Percentiles rank a stretch among this genome's conserved stretches.
Conservation (phyloP, 2,888 invertebrate species). For the Celastrina argiolus region DNA sequence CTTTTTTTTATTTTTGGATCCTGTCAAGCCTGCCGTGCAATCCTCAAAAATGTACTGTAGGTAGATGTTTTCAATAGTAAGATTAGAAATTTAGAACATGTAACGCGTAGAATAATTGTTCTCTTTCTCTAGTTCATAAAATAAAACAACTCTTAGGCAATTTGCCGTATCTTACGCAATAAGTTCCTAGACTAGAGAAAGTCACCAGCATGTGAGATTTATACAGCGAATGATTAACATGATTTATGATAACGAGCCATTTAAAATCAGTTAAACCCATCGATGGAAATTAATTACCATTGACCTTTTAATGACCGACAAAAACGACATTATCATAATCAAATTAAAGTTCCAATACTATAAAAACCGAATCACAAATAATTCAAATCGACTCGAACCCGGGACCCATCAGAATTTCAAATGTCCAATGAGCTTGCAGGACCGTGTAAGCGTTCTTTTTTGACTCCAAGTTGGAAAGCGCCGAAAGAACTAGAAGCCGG, state of each 20-base stretch:
- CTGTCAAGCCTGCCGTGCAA: too few species aligned
- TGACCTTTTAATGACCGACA: constrained; percentile 28
- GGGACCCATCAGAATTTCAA: constrained; percentile 74
- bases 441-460: constrained; percentile 75
- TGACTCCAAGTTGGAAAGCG: constrained; percentile 71
- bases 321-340: constrained; percentile 41
- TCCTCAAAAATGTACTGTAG: too few species aligned
- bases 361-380: constrained; percentile 64
- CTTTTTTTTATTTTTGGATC: too few species aligned
- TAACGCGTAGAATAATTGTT: too few species aligned
- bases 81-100: too few species aligned
- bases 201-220: background rate
- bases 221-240: constrained; percentile 1
- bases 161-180: too few species aligned
- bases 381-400: constrained; percentile 72
- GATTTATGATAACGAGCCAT: constrained; percentile 5
- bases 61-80: too few species aligned
- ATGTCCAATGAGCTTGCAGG: constrained; percentile 66
- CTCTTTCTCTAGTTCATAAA: too few species aligned
- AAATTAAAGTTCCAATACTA: constrained; percentile 60
- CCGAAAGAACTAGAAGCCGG: constrained; percentile 74
- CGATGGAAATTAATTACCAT: constrained; percentile 14
- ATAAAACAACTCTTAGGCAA: too few species aligned
- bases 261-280: constrained; percentile 1
- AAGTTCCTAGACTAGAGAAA: constrained; percentile 2